Base-by-base conservation (phyloP, 2,797 vertebrate species). In the Falco concolor region DNA sequence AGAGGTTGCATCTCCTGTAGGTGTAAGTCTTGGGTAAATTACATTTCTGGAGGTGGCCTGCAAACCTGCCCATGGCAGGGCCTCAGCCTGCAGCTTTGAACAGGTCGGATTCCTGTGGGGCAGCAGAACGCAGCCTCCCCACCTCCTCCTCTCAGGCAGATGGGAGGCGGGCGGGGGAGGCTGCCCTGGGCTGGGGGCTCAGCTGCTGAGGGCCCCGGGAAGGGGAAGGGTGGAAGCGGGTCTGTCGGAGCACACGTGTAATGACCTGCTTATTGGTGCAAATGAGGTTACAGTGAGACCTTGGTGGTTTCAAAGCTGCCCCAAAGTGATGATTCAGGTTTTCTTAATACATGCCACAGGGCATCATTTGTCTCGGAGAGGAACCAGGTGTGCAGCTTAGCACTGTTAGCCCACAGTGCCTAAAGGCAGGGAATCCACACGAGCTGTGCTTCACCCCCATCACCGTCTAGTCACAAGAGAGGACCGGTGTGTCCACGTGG, bases 391-490 rank as follows among this genome's bases (percentile, higher is more conserved):
- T 25, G n/a, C 73, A 42, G 49, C 30, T 36, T 52, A 15, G 73
- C 36, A 8, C 7, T 0, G 20, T 40, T 50, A 32, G 25, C 30
- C 28, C 32, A 63, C 23, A 23, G 23, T 21, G 36, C 56, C 24
- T 44, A 15, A 36, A 69, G 72, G 52, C 61, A 17, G 36, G 57
- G 61, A 59, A 25, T 40, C 49, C 61, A 11, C 4, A 0, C 6
- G 28, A 7, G 49, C 1, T 9, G 28, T 13, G 50, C n/a, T 56
- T 63, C 54, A 19, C 17, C 36, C 42, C 49, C 30, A 2, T 14
- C 40, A 68, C 73, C 1, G 0, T n/a, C 6, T 8, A 9, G 7
- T 22, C 45, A 3, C 3, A 4, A n/a, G 44, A 44, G 49, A 38
- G 76, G 40, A 54, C 19, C 38, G 9, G 50, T 9, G 24, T 44